Percentiles rank a stretch among this genome's conserved stretches.
These are phyloP conservation scores for Mesochorus sp. DNA, from an alignment of 2,888 invertebrate genomes.

Conservation along the genomic window DNA sequence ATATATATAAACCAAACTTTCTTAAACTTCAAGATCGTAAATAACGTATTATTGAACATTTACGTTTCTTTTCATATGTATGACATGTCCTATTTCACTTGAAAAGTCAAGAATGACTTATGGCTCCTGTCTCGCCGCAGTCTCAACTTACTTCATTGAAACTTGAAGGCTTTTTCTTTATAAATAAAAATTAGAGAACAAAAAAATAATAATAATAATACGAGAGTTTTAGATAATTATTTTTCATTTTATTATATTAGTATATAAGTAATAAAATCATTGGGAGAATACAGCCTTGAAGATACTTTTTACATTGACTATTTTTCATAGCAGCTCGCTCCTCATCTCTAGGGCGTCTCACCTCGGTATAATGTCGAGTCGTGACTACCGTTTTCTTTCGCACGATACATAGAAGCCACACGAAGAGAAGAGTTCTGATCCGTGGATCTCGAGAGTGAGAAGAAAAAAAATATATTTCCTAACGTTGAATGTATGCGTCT, in stretches of 20 bases:
- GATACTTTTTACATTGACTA: neutral
- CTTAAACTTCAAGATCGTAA: neutral
- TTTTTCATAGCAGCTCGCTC: neutral
- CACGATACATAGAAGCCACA: constrained; percentile 71
- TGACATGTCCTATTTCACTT: neutral
- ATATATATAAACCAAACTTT: no score
- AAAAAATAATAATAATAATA: no score
- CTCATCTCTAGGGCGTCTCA: constrained; percentile 6
- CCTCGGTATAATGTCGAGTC: constrained; percentile 73
- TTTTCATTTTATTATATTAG: no score
- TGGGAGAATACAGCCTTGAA: neutral
- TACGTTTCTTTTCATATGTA: neutral
- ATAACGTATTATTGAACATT: neutral
- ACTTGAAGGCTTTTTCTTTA: no score
- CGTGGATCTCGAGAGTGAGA: constrained; percentile 60
- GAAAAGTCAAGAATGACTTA: no score
- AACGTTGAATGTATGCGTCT: constrained; percentile 17
- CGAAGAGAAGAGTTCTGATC: constrained; percentile 64
- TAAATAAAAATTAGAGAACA: no score
- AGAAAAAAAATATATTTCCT: constrained; percentile 68
- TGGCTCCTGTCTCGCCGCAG: no score
- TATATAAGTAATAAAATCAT: neutral
- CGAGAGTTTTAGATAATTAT: no score
- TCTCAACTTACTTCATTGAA: no score
- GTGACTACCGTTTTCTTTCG: constrained; percentile 76